Evolutionary conservation across 1,140 invertebrate species (phyloP).

Genomic region (Panagrolaimus sp.): DNA sequence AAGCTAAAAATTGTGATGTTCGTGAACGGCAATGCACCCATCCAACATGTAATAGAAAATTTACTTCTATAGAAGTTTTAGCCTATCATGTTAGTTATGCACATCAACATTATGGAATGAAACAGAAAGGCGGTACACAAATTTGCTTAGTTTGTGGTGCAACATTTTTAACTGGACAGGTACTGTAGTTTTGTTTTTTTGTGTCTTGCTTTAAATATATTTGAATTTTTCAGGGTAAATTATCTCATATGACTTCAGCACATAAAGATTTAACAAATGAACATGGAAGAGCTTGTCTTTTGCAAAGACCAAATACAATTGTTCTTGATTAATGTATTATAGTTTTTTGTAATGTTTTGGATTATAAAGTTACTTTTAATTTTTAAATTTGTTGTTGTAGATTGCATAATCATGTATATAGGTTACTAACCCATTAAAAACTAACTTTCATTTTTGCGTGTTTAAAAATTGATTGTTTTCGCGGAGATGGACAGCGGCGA

Average conservation of each 20-base stretch:
- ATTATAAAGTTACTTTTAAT: too few species aligned
- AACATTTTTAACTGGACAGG: neutral
- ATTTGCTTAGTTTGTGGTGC: neutral
- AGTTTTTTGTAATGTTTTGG: too few species aligned
- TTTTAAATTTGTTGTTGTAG: too few species aligned
- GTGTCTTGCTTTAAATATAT: neutral
- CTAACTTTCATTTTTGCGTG: too few species aligned
- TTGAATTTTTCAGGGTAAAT: neutral
- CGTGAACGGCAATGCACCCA: neutral
- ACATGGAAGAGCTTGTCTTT: neutral
- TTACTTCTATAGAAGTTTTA: neutral
- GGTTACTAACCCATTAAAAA: too few species aligned
- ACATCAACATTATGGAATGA: neutral
- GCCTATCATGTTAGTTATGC: constrained; percentile 10
- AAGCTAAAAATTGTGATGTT: neutral
- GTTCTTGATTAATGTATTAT: too few species aligned
- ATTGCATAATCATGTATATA: too few species aligned
- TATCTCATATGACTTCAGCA: neutral
- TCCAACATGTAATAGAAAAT: neutral
- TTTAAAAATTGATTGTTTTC: too few species aligned
- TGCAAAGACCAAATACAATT: neutral
- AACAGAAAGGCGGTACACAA: neutral
- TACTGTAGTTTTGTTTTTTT: neutral
- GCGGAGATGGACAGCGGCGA: too few species aligned
- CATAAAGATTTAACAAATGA: constrained; percentile 3